phyloP scores from a whole-genome alignment of 2,888 invertebrate species.

The Poecilus cupreus region DNA sequence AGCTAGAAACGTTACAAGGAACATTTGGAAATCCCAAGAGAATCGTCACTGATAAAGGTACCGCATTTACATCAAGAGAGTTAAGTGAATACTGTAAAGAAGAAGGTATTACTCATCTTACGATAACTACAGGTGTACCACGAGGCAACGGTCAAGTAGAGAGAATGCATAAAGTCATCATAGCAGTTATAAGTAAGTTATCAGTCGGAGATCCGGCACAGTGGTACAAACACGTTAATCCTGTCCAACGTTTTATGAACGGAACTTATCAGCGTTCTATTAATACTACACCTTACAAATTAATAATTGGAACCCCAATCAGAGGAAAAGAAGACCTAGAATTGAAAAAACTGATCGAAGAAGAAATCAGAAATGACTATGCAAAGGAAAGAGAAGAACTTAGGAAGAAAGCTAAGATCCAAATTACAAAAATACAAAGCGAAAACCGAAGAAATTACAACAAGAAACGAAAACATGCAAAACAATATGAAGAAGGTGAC shows the following conservation, averaged over 20 bases:
- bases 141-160: slow-evolving; percentile 61
- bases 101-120: slow-evolving; percentile 55
- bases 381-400: slow-evolving; percentile 49
- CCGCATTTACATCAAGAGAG: slow-evolving; percentile 58
- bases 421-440: slow-evolving; percentile 62
- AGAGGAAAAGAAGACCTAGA: slow-evolving; percentile 52
- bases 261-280: slow-evolving; percentile 61
- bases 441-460: slow-evolving; percentile 64
- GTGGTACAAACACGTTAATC: slow-evolving; percentile 61
- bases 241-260: slow-evolving; percentile 61
- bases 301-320: slow-evolving; percentile 60
- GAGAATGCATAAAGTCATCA: slow-evolving; percentile 61
- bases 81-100: slow-evolving; percentile 48
- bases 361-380: slow-evolving; percentile 43
- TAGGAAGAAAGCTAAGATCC: slow-evolving; percentile 49
- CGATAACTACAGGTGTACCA: slow-evolving; percentile 57
- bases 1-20: slow-evolving; percentile 18
- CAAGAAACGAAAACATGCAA: slow-evolving; percentile 62
- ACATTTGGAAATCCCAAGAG: slow-evolving; percentile 58
- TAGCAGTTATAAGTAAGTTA: slow-evolving; percentile 62
- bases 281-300: slow-evolving; percentile 61
- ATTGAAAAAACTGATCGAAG: slow-evolving; percentile 57
- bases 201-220: slow-evolving; percentile 54
- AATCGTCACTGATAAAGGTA: slow-evolving; percentile 58
- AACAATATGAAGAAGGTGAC: slow-evolving; percentile 62